Base-by-base conservation (phyloP, 2,113 vertebrate genomes). In the Oreocharis arfaki region DNA sequence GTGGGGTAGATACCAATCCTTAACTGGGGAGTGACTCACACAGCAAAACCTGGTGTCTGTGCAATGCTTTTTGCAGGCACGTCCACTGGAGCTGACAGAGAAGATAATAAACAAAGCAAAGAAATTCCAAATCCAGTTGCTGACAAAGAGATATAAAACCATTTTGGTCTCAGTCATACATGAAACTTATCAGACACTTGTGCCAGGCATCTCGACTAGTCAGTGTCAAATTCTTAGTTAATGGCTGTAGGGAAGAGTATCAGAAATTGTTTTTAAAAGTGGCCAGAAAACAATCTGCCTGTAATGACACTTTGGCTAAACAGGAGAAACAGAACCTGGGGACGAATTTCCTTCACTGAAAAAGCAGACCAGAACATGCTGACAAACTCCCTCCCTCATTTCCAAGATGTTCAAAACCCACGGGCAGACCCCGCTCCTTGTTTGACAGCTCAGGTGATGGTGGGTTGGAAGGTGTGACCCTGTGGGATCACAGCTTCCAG, bases 361-460 rank as follows among this genome's bases (percentile, higher is more conserved):
- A 92, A 83, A 60, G 35, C 11, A 82, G 27, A 63, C 3, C 39
- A 67, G 39, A 59, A 59, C 10, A 33, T 47, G 28, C 33, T 80
- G 53, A 76, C 59, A 69, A 77, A 16, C 1, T 3, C 16, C 11
- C 1, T 3, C 16, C 11, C 11, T 49, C 9, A 16, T 49, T 57
- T 67, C 52, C 22, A 33, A 55, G 56, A 18, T 15, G 23, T 28
- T 55, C 49, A 35, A 70, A 82, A 16, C 12, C 44, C 60, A 6
- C 0, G 0, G 56, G n/a, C 20, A 49, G 74, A 49, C 8, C 35
- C 52, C 4, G 1, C 11, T 35, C n/a, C 6, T 28, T 13, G 11
- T 67, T 26, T 68, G 42, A 22, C 28, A 77, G 59, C 50, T 37
- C 13, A 3, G n/a, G 33, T 28, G 78, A 41, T 2, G 4, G 16